These are phyloP conservation scores for Champsocephalus gunnari DNA, from an alignment of 2,797 vertebrate genomes.

Conservation along the genomic window DNA sequence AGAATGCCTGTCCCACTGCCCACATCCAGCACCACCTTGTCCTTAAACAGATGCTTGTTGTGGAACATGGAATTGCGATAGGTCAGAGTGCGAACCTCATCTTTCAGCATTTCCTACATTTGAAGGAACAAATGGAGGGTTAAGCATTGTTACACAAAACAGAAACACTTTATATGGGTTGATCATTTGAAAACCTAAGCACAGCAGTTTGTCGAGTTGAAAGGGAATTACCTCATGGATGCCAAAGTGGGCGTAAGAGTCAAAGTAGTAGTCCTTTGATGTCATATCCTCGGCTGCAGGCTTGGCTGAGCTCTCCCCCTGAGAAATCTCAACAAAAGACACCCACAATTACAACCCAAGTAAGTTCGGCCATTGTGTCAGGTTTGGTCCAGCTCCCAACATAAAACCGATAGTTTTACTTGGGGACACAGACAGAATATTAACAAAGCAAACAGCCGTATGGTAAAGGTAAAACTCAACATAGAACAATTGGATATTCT, in stretches of 20 bases:
- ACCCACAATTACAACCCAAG: slow-evolving; percentile 37
- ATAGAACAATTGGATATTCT: no score
- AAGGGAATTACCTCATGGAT: slow-evolving; percentile 90
- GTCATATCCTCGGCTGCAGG: slow-evolving; percentile 96
- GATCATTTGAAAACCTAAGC: neutral
- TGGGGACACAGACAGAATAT: no score
- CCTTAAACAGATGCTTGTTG: slow-evolving; percentile 96
- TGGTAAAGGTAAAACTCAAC: no score
- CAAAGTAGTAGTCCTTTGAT: slow-evolving; percentile 96
- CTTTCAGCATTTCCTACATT: slow-evolving; percentile 94
- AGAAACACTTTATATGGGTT: accelerated
- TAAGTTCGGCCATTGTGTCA: neutral
- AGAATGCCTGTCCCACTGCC: slow-evolving; percentile 96
- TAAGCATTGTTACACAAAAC: neutral
- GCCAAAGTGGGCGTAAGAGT: slow-evolving; percentile 95
- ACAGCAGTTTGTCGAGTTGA: neutral
- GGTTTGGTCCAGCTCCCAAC: neutral
- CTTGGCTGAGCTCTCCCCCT: slow-evolving; percentile 90
- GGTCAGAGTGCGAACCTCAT: slow-evolving; percentile 94
- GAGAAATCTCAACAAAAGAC: slow-evolving; percentile 86
- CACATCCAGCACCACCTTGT: slow-evolving; percentile 95
- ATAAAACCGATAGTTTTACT: no score
- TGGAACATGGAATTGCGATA: slow-evolving; percentile 98
- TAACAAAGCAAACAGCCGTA: no score
- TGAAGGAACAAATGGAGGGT: neutral